Conservation (phyloP, 2,888 invertebrate genomes). For the Steinernema scapterisci region DNA sequence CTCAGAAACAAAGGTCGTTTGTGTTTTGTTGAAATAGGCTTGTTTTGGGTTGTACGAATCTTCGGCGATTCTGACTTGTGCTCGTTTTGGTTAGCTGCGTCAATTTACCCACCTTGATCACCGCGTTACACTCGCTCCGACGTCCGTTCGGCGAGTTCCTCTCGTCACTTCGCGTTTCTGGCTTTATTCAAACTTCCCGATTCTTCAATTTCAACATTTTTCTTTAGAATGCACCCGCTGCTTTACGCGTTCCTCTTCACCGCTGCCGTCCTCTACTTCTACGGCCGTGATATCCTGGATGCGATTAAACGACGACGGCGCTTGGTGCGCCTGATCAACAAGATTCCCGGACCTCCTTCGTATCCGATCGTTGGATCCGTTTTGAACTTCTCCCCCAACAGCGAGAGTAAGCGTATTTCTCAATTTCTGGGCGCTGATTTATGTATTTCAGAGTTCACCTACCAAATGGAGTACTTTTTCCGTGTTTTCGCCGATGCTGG, state of each 20-base stretch:
- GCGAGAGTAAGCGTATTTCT: conserved; percentile 35
- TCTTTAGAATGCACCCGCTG: neutral
- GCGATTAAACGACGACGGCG: neutral
- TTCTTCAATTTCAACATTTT: neutral
- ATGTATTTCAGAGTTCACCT: conserved; percentile 39
- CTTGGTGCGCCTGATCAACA: neutral
- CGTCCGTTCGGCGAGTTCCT: conserved; percentile 20
- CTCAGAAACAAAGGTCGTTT: no score
- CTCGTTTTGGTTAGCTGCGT: neutral
- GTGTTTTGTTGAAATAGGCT: neutral
- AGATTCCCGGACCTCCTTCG: conserved; percentile 31
- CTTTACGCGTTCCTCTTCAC: neutral
- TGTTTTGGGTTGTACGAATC: neutral
- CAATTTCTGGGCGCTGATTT: neutral
- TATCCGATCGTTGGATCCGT: conserved; percentile 41
- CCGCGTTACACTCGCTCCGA: neutral
- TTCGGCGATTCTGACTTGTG: neutral
- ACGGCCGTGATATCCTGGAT: neutral
- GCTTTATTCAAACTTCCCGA: neutral
- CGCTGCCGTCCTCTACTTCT: neutral
- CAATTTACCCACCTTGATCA: neutral
- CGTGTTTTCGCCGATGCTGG: conserved; percentile 35
- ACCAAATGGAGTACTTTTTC: conserved; percentile 43
- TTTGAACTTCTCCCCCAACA: conserved; percentile 38
- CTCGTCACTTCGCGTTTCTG: neutral